These are phyloP conservation scores for Malurus cyaneus DNA, from an alignment of 2,113 vertebrate genomes.

Conservation along the genomic window DNA sequence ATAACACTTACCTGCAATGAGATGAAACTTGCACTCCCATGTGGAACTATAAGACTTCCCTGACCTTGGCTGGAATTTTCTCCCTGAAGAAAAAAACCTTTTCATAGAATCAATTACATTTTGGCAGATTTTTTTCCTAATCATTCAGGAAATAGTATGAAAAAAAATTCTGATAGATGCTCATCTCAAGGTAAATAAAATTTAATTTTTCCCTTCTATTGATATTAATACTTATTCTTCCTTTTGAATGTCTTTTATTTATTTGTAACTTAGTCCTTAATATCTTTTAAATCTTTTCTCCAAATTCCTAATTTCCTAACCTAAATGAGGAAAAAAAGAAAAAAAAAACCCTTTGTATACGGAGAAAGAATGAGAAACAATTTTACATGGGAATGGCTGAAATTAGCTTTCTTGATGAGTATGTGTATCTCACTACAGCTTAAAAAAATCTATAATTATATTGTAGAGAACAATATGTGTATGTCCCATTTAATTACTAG, in stretches of 20 bases:
- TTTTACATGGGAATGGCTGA: background rate
- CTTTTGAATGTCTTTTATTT: background rate
- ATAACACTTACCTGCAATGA: background rate
- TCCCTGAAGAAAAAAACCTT: accelerated
- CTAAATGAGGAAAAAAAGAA: background rate
- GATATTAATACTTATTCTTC: background rate
- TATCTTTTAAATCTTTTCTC: background rate
- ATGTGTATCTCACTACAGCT: background rate
- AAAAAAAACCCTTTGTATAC: accelerated
- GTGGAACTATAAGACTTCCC: background rate
- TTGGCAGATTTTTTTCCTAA: background rate
- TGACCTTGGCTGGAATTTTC: background rate
- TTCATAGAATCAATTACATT: background rate
- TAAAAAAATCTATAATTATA: background rate
- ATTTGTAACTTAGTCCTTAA: background rate
- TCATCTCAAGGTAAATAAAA: background rate
- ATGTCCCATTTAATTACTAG: background rate
- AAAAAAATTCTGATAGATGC: background rate
- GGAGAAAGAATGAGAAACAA: background rate
- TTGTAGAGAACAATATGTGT: background rate
- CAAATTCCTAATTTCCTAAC: background rate
- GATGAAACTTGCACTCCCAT: accelerated
- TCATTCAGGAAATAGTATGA: background rate
- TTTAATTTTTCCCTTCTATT: background rate
- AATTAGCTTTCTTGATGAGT: background rate